Percentiles rank a stretch among this genome's conserved stretches.
These are phyloP conservation scores for Microcebus lehilahytsara DNA, from an alignment of 2,113 vertebrate genomes.

Conservation along the genomic window DNA sequence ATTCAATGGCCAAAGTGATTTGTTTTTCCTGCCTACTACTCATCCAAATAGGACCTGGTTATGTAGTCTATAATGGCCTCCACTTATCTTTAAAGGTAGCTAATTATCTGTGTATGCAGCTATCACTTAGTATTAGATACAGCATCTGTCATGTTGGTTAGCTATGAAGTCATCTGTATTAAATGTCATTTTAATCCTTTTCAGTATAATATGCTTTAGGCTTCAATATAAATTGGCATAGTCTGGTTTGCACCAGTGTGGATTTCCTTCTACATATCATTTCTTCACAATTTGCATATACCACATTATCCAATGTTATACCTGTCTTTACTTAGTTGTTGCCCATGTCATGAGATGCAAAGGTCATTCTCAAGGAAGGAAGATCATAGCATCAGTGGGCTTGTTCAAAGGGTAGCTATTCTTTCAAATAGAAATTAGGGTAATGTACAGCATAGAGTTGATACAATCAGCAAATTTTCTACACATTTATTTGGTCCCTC, in stretches of 20 bases:
- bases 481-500: conserved; percentile 12
- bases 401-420: conserved; percentile 18
- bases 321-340: conserved; percentile 5
- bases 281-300: background rate
- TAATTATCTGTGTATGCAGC: background rate
- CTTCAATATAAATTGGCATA: background rate
- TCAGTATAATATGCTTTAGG: background rate
- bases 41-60: background rate
- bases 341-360: background rate
- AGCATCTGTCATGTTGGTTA: background rate
- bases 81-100: background rate
- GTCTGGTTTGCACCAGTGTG: background rate
- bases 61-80: background rate
- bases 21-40: background rate
- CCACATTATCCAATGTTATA: background rate
- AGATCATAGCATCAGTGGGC: background rate
- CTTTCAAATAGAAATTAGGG: background rate
- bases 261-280: background rate
- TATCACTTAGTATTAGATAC: background rate
- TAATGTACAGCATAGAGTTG: background rate
- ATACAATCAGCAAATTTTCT: background rate
- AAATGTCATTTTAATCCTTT: background rate
- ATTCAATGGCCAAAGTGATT: background rate
- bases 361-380: background rate
- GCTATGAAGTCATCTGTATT: conserved; percentile 10